A percentile compares a stretch with the other conserved stretches of the same genome.
Conservation (phyloP, 1,140 invertebrate species). For the Diorhabda sublineata region DNA sequence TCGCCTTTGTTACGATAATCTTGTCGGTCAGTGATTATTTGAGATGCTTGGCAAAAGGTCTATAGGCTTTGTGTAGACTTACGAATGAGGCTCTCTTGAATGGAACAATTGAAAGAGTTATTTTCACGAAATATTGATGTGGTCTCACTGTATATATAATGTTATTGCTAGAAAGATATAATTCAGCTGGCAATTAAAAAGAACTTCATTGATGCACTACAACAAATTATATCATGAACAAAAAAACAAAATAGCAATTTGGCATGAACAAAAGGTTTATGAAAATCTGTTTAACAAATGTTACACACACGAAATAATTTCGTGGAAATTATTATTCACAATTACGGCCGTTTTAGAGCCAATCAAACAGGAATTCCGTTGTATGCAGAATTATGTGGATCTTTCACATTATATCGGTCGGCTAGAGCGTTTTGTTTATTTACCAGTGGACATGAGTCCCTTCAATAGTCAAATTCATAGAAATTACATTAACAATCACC, state of each 20-base stretch:
- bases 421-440: conserved; percentile 33
- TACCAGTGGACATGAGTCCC: conserved; percentile 33
- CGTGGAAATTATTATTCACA: conserved; percentile 14
- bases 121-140: too few species aligned
- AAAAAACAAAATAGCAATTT: neutral
- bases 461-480: conserved; percentile 44
- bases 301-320: conserved; percentile 7
- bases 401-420: conserved; percentile 43
- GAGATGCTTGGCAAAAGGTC: too few species aligned
- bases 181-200: too few species aligned
- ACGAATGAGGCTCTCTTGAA: too few species aligned
- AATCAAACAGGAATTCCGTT: conserved; percentile 40
- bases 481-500: conserved; percentile 47
- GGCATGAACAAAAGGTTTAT: neutral
- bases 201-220: too few species aligned
- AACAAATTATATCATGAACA: too few species aligned
- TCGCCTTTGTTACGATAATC: too few species aligned
- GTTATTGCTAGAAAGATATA: too few species aligned
- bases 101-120: too few species aligned
- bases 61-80: too few species aligned
- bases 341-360: conserved; percentile 22
- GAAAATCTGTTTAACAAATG: neutral
- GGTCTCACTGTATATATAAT: too few species aligned
- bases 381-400: conserved; percentile 38
- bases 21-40: too few species aligned